phyloP scores from a whole-genome alignment of 2,888 invertebrate genomes.

The Hydriomena furcata region DNA sequence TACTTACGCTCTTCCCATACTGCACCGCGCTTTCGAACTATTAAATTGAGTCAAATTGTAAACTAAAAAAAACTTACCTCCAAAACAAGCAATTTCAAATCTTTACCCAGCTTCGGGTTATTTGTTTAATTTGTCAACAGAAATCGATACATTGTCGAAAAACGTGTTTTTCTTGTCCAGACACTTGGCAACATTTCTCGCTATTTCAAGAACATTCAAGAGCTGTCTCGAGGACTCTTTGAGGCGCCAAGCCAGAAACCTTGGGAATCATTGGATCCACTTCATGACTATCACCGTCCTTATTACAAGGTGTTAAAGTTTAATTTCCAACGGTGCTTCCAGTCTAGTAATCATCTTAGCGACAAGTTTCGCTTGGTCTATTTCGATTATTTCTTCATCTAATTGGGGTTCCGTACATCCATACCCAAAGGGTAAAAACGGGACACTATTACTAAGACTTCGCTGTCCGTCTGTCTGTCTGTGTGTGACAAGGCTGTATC shows the following conservation, averaged over 20 bases:
- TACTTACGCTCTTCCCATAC: too few species aligned
- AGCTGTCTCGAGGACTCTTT: slow-evolving; percentile 64
- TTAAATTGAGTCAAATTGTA: too few species aligned
- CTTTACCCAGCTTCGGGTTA: too few species aligned
- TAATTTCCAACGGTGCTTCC: not conserved
- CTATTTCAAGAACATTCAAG: slow-evolving; percentile 45
- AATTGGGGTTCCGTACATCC: too few species aligned
- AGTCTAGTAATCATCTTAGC: slow-evolving; percentile 10
- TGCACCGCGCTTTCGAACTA: too few species aligned
- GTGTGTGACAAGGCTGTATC: too few species aligned
- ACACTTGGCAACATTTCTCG: slow-evolving; percentile 45
- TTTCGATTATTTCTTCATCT: slow-evolving; percentile 20
- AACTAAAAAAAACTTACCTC: not conserved
- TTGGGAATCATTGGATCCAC: slow-evolving; percentile 38
- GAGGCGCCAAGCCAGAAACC: slow-evolving; percentile 63
- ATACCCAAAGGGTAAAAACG: too few species aligned
- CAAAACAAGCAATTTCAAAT: slow-evolving; percentile 12
- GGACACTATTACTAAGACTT: too few species aligned
- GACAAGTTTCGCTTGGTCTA: slow-evolving; percentile 23
- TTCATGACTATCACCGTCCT: not conserved
- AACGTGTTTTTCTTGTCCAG: slow-evolving; percentile 39
- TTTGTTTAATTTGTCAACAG: slow-evolving; percentile 29
- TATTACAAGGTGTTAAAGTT: slow-evolving; percentile 8
- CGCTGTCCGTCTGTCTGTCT: too few species aligned
- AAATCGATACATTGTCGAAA: slow-evolving; percentile 28